phyloP scores from a whole-genome alignment of 2,113 vertebrate species.

The Peromyscus polionotus region DNA sequence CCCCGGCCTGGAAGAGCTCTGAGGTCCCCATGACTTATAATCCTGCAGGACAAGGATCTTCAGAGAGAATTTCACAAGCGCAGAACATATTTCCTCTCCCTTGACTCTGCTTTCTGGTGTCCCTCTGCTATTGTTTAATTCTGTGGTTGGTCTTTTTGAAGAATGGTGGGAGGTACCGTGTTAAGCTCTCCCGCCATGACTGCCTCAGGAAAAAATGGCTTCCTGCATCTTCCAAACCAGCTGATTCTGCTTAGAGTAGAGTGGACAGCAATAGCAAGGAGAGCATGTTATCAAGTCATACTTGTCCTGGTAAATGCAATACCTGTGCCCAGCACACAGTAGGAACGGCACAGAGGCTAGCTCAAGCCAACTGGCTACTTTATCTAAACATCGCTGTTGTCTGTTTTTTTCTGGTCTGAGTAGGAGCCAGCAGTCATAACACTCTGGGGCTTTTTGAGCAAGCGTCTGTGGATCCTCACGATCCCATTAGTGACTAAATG shows the following conservation, averaged over 20 bases:
- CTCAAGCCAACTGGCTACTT: neutral
- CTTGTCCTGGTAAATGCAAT: neutral
- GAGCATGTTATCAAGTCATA: neutral
- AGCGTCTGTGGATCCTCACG: slow-evolving; percentile 37
- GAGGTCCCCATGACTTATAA: slow-evolving; percentile 54
- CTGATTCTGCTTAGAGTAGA: neutral
- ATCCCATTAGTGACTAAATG: slow-evolving; percentile 43
- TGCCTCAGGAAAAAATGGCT: neutral
- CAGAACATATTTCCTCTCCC: slow-evolving; percentile 61
- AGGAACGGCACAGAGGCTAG: neutral
- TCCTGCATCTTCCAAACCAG: slow-evolving; percentile 45
- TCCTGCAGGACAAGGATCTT: slow-evolving; percentile 22
- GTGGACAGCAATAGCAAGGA: neutral
- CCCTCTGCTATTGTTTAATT: slow-evolving; percentile 74
- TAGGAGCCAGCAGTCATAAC: neutral
- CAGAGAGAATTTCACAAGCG: slow-evolving; percentile 64
- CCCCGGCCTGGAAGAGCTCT: slow-evolving; percentile 8
- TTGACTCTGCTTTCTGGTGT: slow-evolving; percentile 59
- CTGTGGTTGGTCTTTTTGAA: slow-evolving; percentile 61
- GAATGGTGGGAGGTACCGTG: slow-evolving; percentile 49
- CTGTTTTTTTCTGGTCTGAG: slow-evolving; percentile 18
- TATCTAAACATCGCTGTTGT: neutral
- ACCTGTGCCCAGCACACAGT: neutral
- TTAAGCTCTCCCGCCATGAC: slow-evolving; percentile 36
- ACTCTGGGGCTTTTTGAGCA: neutral